Evolutionary conservation across 1,140 invertebrate genomes (phyloP).

Genomic region (Drosophila melanica): DNA sequence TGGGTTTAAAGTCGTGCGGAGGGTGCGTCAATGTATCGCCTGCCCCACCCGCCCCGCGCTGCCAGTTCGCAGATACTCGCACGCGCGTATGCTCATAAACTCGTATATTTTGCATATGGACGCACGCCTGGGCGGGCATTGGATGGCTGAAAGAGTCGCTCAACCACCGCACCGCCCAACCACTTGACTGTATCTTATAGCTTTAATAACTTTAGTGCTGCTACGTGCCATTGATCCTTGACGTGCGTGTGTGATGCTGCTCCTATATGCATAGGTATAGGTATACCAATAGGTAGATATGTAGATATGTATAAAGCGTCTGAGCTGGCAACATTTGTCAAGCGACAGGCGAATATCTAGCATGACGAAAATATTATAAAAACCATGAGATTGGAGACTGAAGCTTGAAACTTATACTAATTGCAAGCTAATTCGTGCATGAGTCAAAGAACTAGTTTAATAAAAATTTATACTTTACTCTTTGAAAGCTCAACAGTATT

Average conservation of each 20-base stretch:
- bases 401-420: not conserved
- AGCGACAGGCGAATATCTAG: constrained; percentile 10
- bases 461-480: too few species aligned
- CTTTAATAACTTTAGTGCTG: constrained; percentile 80
- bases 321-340: not conserved
- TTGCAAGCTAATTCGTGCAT: not conserved
- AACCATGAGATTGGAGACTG: not conserved
- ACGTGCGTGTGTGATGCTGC: constrained; percentile 24
- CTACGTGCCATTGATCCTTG: constrained; percentile 80
- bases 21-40: constrained; percentile 71
- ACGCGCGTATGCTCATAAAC: constrained; percentile 21
- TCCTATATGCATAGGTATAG: constrained; percentile 15
- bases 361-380: constrained; percentile 13
- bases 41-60: not conserved
- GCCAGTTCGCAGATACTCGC: constrained; percentile 10
- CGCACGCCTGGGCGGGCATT: constrained; percentile 57
- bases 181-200: constrained; percentile 70
- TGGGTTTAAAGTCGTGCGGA: constrained; percentile 74
- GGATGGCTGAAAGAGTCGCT: constrained; percentile 41
- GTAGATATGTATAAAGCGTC: not conserved
- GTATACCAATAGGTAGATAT: not conserved
- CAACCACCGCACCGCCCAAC: constrained; percentile 35
- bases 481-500: too few species aligned
- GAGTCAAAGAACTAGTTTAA: not conserved
- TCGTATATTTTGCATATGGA: constrained; percentile 68